Evolutionary conservation across 2,888 invertebrate genomes (phyloP).

Genomic region (Phragmatobia fuliginosa): DNA sequence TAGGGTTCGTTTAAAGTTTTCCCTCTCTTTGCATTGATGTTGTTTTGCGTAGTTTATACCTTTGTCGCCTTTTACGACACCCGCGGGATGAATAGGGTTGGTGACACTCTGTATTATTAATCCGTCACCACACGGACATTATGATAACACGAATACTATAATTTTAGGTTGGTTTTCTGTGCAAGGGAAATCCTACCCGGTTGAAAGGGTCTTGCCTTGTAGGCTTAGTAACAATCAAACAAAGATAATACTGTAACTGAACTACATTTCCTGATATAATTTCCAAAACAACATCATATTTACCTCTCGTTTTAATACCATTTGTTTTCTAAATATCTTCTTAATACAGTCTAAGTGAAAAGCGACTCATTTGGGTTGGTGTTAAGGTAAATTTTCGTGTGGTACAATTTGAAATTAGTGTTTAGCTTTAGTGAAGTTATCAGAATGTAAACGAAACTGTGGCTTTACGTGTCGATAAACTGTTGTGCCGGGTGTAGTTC

Average conservation of each 20-base stretch:
- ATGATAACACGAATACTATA: no score
- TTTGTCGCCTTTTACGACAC: no score
- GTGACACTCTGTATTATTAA: no score
- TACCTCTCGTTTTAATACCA: conserved; percentile 43
- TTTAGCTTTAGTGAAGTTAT: conserved; percentile 36
- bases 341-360: not conserved
- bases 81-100: no score
- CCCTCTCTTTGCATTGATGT: no score
- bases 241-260: conserved; percentile 16
- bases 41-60: no score
- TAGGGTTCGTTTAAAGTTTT: no score
- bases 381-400: not conserved
- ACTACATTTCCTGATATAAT: not conserved
- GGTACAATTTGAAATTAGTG: conserved; percentile 1
- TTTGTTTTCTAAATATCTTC: conserved; percentile 49
- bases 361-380: not conserved
- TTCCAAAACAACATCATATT: conserved; percentile 7
- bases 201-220: no score
- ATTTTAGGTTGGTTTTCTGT: no score
- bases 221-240: not conserved
- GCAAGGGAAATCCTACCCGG: no score
- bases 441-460: conserved; percentile 52
- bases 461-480: conserved; percentile 17
- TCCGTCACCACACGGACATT: no score
- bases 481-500: not conserved